phyloP scores from a whole-genome alignment of 2,797 vertebrate species.

The Streptopelia turtur region DNA sequence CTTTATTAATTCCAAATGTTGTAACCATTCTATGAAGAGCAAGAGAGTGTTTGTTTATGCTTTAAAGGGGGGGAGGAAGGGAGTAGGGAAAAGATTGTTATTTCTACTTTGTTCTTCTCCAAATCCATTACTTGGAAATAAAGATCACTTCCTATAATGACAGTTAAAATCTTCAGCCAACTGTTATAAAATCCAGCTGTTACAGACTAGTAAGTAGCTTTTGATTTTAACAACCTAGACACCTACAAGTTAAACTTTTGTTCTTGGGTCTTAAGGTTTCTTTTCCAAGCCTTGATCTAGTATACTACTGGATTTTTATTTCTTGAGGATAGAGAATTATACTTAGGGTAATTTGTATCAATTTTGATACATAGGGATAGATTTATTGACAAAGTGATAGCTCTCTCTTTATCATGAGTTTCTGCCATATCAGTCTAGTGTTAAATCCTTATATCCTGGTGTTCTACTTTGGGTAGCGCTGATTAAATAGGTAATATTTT shows the following conservation, averaged over 20 bases:
- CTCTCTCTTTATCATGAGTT: background rate
- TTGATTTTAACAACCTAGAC: background rate
- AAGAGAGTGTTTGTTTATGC: background rate
- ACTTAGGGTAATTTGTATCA: background rate
- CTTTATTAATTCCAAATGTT: background rate
- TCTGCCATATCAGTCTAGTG: background rate
- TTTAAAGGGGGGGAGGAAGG: rapidly evolving
- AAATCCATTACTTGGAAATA: background rate
- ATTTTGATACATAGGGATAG: background rate
- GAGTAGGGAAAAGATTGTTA: background rate
- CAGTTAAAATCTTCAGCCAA: background rate
- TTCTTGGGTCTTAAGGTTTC: background rate
- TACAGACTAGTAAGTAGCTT: background rate
- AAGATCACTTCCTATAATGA: background rate
- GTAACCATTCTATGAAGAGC: background rate
- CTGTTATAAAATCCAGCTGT: background rate
- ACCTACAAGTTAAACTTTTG: background rate
- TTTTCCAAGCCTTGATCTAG: background rate
- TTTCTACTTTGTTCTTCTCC: background rate
- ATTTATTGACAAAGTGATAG: background rate
- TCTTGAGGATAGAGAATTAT: background rate
- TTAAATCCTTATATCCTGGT: background rate
- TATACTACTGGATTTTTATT: background rate
- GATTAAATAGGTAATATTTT: background rate
- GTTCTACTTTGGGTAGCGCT: background rate